Evolutionary conservation across 2,888 invertebrate genomes (phyloP).

Genomic region (Volucella inflata): DNA sequence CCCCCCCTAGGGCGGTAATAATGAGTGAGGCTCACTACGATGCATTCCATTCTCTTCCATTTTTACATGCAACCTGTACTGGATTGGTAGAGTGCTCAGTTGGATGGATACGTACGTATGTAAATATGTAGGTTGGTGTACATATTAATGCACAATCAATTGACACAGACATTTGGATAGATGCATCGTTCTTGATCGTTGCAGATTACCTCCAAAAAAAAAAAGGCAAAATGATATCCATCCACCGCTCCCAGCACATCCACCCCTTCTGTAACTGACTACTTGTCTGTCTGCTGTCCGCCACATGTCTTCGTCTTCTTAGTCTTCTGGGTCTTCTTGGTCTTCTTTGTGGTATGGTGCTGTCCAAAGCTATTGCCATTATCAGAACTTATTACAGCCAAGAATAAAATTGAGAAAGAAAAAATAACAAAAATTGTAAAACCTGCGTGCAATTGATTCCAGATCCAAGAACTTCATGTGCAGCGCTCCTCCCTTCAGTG

Average conservation of each 20-base stretch:
- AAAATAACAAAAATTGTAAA: slow-evolving; percentile 26
- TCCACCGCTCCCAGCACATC: slow-evolving; percentile 45
- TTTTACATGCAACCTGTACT: too few species aligned
- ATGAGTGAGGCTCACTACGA: slow-evolving; percentile 45
- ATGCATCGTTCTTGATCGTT: slow-evolving; percentile 65
- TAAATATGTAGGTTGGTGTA: slow-evolving; percentile 33
- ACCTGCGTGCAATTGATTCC: slow-evolving; percentile 72
- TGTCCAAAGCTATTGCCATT: slow-evolving; percentile 60
- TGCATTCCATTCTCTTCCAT: slow-evolving; percentile 61
- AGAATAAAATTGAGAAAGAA: slow-evolving; percentile 31
- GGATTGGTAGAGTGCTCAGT: not conserved
- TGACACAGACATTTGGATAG: slow-evolving; percentile 73
- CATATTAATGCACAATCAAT: slow-evolving; percentile 70
- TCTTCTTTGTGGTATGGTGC: slow-evolving; percentile 24
- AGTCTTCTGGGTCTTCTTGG: not conserved
- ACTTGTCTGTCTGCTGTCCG: slow-evolving; percentile 71
- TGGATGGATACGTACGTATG: slow-evolving; percentile 11
- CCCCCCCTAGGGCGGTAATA: slow-evolving; percentile 55
- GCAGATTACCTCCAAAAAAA: slow-evolving; percentile 61
- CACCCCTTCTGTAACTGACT: slow-evolving; percentile 68
- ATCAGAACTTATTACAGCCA: slow-evolving; percentile 70
- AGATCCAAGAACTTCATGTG: slow-evolving; percentile 45
- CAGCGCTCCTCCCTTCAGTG: slow-evolving; percentile 17
- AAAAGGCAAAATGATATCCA: slow-evolving; percentile 36
- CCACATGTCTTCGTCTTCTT: slow-evolving; percentile 61